Evolutionary conservation across 2,113 vertebrate genomes (phyloP), one percentile per base, ranked within the genome.

Genomic region (Crocuta crocuta): DNA sequence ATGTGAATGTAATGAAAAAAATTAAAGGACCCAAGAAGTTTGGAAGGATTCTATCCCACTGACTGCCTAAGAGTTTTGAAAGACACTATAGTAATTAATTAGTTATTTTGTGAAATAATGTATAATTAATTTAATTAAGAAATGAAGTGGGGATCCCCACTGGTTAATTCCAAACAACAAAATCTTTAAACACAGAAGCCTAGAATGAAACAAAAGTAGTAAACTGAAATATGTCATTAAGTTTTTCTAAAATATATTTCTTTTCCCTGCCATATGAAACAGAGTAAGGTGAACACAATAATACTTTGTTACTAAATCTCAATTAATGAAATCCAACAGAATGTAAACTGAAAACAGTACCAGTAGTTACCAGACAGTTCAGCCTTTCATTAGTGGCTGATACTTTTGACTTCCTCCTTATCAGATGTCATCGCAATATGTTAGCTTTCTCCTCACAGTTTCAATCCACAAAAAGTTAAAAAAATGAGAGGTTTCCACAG

Each of bases 31-130:
- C 73, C 83, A 93, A 95, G 66, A 90, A 76, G 74, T 48, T 82
- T 82, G 74, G 81, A 33, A 87, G 66, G n/a, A 61, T 35, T 78
- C 16, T 71, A 80, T 86, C 31, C 93, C 87, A 78, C n/a, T 65
- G 66, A 58, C 83, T 82, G 87, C n/a, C 58, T 74, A 48, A 78
- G 39, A 82, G 39, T 91, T 93, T 82, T 71, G 45, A 50, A 95
- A 95, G 68, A 91, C 61, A 83, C 3, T n/a, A 70, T 35, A n/a
- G 7, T 66, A 12, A 89, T 89, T 84, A 78, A 94, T 68, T 76
- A 81, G 71, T 43, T 55, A 84, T 13, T 48, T 28, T 48, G 39
- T 48, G 79, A 70, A 35, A 58, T 45, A 91, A 87, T 91, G 50
- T 12, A 48, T 68, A n/a, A 53, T 85, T 66, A 80, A 50, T 63